phyloP scores from a whole-genome alignment of 2,888 invertebrate genomes.

The Leptodirus hochenwartii region DNA sequence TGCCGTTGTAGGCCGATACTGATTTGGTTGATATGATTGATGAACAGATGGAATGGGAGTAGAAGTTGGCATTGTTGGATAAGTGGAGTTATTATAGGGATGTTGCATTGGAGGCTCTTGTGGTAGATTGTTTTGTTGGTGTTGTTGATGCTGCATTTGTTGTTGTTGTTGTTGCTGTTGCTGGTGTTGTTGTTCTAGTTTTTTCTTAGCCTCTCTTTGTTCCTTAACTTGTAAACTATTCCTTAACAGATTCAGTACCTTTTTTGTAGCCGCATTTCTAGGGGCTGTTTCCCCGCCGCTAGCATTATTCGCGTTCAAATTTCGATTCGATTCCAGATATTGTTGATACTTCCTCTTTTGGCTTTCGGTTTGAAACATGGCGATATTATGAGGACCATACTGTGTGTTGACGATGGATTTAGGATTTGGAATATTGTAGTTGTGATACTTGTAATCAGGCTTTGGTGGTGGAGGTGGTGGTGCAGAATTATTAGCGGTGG shows the following conservation, averaged over 20 bases:
- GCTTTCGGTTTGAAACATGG: too few relatives aligned
- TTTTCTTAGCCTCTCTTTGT: conserved; percentile 33
- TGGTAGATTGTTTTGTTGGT: background rate
- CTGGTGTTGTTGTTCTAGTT: conserved; percentile 24
- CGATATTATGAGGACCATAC: too few relatives aligned
- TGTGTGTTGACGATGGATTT: conserved; percentile 4
- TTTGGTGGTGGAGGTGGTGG: too few relatives aligned
- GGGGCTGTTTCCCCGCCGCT: conserved; percentile 13
- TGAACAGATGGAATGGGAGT: too few relatives aligned
- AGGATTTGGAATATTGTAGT: conserved; percentile 1
- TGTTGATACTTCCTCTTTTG: too few relatives aligned
- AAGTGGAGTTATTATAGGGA: conserved; percentile 48
- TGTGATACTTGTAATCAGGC: too few relatives aligned
- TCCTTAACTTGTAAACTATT: conserved; percentile 52
- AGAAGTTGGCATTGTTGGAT: conserved; percentile 48
- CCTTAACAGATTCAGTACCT: conserved; percentile 49
- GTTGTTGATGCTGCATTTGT: background rate
- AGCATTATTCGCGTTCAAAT: too few relatives aligned
- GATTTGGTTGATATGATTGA: too few relatives aligned
- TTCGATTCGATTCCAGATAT: too few relatives aligned
- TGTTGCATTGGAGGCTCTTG: too few relatives aligned
- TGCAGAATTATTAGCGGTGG: too few relatives aligned
- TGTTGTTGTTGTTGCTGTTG: conserved; percentile 8
- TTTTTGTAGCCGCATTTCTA: conserved; percentile 35
- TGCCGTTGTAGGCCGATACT: background rate